These are phyloP conservation scores for Phylloscopus whistleri DNA, from an alignment of 2,113 vertebrate species.

Conservation along the genomic window DNA sequence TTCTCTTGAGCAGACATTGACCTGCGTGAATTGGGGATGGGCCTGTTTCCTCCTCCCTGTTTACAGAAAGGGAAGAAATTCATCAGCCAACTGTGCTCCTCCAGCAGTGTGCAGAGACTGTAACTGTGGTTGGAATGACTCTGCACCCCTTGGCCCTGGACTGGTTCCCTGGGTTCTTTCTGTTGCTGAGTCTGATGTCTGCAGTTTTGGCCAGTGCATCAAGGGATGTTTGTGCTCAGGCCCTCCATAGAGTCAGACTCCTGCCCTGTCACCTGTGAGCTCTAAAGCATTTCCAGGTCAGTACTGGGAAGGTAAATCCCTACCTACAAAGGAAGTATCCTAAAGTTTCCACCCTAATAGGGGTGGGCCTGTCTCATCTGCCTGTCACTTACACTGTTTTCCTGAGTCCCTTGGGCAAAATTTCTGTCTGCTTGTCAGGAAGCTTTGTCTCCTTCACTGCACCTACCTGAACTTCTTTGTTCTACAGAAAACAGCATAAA, in stretches of 20 bases:
- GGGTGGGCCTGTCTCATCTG: background rate
- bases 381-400: background rate
- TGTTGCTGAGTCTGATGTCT: background rate
- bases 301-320: background rate
- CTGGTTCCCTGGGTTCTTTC: background rate
- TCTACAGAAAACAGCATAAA: background rate
- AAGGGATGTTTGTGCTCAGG: fast-evolving
- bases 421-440: background rate
- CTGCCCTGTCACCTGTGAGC: background rate
- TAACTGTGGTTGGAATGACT: background rate
- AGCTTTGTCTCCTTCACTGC: background rate
- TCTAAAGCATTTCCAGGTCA: background rate
- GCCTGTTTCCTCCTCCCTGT: background rate
- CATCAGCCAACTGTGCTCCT: background rate
- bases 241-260: fast-evolving
- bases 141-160: background rate
- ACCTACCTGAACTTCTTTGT: background rate
- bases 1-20: background rate
- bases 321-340: background rate
- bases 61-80: background rate
- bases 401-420: background rate
- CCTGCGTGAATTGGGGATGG: background rate
- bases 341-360: background rate
- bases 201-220: background rate
- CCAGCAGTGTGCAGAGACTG: background rate